Percentiles rank a stretch among this genome's conserved stretches.
Evolutionary conservation across 2,888 invertebrate species (phyloP).

Genomic region (Cheilosia vernalis): DNA sequence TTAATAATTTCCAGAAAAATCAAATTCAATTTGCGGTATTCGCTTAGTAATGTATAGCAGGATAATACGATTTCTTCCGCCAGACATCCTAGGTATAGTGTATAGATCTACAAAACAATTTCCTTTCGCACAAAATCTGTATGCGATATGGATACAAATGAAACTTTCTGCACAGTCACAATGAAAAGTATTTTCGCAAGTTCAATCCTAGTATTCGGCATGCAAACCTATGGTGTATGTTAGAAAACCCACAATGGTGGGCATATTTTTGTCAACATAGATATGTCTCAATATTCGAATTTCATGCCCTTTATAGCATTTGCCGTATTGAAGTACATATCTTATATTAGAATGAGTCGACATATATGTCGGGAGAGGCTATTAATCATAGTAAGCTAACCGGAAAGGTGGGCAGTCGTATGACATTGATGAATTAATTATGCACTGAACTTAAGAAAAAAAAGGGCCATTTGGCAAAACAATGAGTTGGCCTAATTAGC

Average conservation of each 20-base stretch:
- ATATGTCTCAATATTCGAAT: slow-evolving; percentile 30
- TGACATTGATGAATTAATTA: slow-evolving; percentile 39
- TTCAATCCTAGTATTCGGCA: slow-evolving; percentile 3
- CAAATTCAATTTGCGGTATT: too few relatives aligned
- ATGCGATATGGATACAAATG: background rate
- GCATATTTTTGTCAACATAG: slow-evolving; percentile 40
- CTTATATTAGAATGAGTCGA: slow-evolving; percentile 23
- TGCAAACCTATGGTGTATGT: background rate
- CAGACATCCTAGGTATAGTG: too few relatives aligned
- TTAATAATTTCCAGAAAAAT: too few relatives aligned
- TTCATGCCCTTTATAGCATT: slow-evolving; percentile 1
- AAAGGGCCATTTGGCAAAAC: too few relatives aligned
- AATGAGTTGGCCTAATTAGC: too few relatives aligned
- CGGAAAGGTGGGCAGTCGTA: background rate
- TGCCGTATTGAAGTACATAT: slow-evolving; percentile 20
- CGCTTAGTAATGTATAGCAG: too few relatives aligned
- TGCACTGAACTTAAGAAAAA: background rate
- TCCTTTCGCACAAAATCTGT: background rate
- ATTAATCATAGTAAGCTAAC: slow-evolving; percentile 28
- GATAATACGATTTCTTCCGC: too few relatives aligned
- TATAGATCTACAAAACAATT: background rate
- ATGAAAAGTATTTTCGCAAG: slow-evolving; percentile 24
- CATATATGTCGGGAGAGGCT: slow-evolving; percentile 15
- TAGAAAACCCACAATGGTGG: background rate
- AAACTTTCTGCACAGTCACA: slow-evolving; percentile 24